A percentile compares a stretch with the other conserved stretches of the same genome.
phyloP scores from a whole-genome alignment of 2,113 vertebrate genomes.

The Oophaga pumilio region DNA sequence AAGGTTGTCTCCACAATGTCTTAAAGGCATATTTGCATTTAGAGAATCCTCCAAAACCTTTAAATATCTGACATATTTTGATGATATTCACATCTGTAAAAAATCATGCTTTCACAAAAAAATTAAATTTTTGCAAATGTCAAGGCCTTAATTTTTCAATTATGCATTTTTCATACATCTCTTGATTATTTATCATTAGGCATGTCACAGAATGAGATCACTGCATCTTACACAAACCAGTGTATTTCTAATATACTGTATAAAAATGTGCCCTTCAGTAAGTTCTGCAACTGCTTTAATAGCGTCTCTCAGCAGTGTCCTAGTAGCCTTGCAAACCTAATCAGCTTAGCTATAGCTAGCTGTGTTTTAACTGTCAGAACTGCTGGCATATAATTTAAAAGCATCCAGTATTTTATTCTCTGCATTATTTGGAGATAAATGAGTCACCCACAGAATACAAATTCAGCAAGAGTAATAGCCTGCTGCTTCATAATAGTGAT shows the following conservation, averaged over 20 bases:
- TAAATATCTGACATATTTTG: not conserved
- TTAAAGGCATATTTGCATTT: no score
- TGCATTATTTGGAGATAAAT: conserved; percentile 53
- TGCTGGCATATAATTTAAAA: conserved; percentile 55
- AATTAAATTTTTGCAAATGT: not conserved
- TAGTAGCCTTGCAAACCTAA: conserved; percentile 36
- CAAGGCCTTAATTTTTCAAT: not conserved
- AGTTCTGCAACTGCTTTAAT: conserved; percentile 36
- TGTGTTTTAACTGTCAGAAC: conserved; percentile 47
- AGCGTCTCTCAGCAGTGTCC: conserved; percentile 47
- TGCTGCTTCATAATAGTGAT: conserved; percentile 50
- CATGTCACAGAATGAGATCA: not conserved
- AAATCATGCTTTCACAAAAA: not conserved
- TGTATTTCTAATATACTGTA: conserved; percentile 16
- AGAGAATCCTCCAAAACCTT: no score
- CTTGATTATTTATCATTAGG: not conserved
- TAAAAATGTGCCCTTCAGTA: not conserved
- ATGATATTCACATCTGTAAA: not conserved
- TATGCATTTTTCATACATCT: not conserved
- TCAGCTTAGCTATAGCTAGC: conserved; percentile 37
- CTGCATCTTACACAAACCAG: not conserved
- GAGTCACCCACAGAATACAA: conserved; percentile 27
- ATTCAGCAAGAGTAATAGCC: conserved; percentile 27
- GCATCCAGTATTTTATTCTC: conserved; percentile 45
- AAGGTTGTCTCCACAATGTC: no score